Evolutionary conservation across 2,888 invertebrate genomes (phyloP), one percentile per base, ranked within the genome.

Genomic region (Cephonodes hylas): DNA sequence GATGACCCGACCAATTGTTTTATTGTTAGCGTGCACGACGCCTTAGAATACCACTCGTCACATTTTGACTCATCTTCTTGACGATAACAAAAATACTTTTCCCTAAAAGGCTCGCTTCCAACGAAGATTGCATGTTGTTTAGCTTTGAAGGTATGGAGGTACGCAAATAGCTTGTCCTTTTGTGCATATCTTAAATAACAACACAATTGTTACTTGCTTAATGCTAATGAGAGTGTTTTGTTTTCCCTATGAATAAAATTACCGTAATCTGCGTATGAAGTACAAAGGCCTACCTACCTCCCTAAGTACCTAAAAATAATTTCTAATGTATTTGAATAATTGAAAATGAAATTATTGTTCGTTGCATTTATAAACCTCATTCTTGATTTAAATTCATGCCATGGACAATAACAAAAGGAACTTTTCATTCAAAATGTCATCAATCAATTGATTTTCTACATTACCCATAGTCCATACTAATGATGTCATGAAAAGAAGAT

Each of bases 1-100:
- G 76, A 79, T 85, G 89, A 89, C 88, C 88, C 77, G 81, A 76
- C 78, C 81, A 80, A 81, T 83, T 81, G 78, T 79, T 79, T 72
- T 68, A 74, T 69, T 18, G 42, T 42, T 25, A 38, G 22, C 57
- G 15, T 48, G n/a, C 25, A 7, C 34, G 48, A 42, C 15, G 38
- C 53, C 38, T 53, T 25, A 60, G 25, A 44, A 44, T n/a, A 23
- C 27, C n/a, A 44, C 27, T 45, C 25, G 38, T 42, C 42, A 58
- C 31, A 23, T 20, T 42, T 45, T 58, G 42, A 25, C 22, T 58
- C 58, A 58, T 42, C 42, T 18, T 53, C 27, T 27, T 42, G 45
- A 59, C 45, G 31, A n/a, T 31, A 31, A 59, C 59, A 34, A 38
- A 38, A 59, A 59, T 46, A 59, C 46, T 45, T 23, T 59, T 38